These are phyloP conservation scores for Tribolium madens DNA, from an alignment of 1,140 invertebrate species.

Conservation along the genomic window DNA sequence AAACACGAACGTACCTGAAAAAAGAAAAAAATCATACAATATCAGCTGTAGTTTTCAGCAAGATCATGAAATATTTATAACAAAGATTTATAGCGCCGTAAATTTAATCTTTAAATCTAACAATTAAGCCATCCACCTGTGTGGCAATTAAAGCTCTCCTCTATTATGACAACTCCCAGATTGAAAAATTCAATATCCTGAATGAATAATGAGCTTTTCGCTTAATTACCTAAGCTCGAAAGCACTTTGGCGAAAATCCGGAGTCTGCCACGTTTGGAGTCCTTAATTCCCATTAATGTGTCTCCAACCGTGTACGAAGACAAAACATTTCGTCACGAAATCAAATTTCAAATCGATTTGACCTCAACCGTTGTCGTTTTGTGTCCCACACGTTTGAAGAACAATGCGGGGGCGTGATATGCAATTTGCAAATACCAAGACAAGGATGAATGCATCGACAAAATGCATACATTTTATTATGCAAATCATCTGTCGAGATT, in stretches of 20 bases:
- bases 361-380: constrained; percentile 12
- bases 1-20: constrained; percentile 31
- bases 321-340: constrained; percentile 35
- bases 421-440: not conserved
- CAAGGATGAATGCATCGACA: constrained; percentile 15
- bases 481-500: constrained; percentile 30
- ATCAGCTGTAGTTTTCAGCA: constrained; percentile 20
- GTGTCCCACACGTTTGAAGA: not conserved
- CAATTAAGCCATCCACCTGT: no score
- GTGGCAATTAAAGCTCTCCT: not conserved
- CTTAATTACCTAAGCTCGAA: constrained; percentile 21
- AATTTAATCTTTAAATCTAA: no score
- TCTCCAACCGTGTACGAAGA: constrained; percentile 16
- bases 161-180: not conserved
- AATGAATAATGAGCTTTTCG: constrained; percentile 21
- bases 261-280: constrained; percentile 16
- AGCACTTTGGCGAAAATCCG: constrained; percentile 16
- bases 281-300: constrained; percentile 22
- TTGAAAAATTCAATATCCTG: not conserved
- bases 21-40: constrained; percentile 9
- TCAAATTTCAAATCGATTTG: constrained; percentile 13
- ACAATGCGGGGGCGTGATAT: constrained; percentile 17
- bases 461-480: constrained; percentile 28
- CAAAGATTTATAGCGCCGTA: not conserved
- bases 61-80: constrained; percentile 26